Conservation (phyloP, 2,888 invertebrate species). For the Iselma pallidipennis region DNA sequence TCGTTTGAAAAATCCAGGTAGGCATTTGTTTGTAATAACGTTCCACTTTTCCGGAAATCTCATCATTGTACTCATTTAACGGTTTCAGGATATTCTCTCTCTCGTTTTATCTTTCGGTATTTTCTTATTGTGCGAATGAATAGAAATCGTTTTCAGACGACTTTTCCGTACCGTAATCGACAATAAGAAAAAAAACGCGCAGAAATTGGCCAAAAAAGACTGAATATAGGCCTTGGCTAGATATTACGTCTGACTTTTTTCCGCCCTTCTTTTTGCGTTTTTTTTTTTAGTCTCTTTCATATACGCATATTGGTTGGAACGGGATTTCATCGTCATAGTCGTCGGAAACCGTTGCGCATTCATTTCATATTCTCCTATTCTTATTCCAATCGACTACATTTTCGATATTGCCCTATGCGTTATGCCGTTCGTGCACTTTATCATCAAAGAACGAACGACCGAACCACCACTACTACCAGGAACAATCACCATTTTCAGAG, state of each 20-base stretch:
- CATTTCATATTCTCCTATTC: constrained; percentile 46
- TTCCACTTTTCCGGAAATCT: no score
- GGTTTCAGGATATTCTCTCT: not conserved
- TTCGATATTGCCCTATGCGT: constrained; percentile 47
- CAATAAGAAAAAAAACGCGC: not conserved
- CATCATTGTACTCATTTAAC: not conserved
- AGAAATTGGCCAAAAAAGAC: not conserved
- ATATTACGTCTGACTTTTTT: not conserved
- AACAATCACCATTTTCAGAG: constrained; percentile 45
- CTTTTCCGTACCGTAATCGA: not conserved
- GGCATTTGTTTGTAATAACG: no score
- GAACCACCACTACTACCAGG: constrained; percentile 33
- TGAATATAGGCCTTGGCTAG: not conserved
- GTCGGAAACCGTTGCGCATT: constrained; percentile 23
- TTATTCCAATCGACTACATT: constrained; percentile 49
- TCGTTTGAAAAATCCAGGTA: no score
- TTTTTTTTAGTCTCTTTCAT: not conserved
- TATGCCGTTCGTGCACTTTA: constrained; percentile 46
- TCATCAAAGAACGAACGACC: constrained; percentile 42
- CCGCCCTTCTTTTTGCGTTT: not conserved
- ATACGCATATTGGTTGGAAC: constrained; percentile 4
- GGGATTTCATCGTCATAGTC: constrained; percentile 15
- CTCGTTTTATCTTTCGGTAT: not conserved
- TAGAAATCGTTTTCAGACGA: constrained; percentile 1
- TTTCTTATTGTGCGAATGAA: not conserved